Evolutionary conservation across 2,888 invertebrate species (phyloP).

Genomic region (Copidosoma aretas): DNA sequence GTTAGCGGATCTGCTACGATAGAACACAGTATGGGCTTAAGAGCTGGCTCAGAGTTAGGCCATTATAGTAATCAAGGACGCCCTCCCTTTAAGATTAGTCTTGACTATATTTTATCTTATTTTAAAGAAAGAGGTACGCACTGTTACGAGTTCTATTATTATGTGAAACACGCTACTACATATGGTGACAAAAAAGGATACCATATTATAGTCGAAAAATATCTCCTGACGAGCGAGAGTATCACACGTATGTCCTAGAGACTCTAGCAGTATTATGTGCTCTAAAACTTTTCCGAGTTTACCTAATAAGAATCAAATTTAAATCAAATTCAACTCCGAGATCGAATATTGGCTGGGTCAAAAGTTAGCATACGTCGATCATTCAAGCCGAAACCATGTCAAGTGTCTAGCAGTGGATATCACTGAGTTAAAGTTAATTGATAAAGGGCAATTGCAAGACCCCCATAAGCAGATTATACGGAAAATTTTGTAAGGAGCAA

Average conservation of each 20-base stretch:
- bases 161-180: background rate
- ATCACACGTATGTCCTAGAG: background rate
- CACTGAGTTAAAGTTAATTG: too few relatives aligned
- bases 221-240: too few relatives aligned
- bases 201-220: background rate
- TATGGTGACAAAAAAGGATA: background rate
- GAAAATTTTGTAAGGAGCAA: too few relatives aligned
- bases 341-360: background rate
- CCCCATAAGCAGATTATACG: too few relatives aligned
- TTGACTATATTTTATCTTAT: background rate
- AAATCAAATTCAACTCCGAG: background rate
- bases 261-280: background rate
- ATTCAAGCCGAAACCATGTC: background rate
- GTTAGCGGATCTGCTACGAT: background rate
- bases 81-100: background rate
- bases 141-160: too few relatives aligned
- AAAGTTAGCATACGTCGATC: background rate
- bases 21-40: background rate
- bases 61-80: background rate
- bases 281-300: background rate
- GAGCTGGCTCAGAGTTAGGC: background rate
- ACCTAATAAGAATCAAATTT: background rate
- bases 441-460: too few relatives aligned
- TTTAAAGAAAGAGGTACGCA: background rate
- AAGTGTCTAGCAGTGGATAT: too few relatives aligned